These are phyloP conservation scores for Trissonchulus sp. DNA, from an alignment of 2,888 invertebrate genomes.

Conservation along the genomic window DNA sequence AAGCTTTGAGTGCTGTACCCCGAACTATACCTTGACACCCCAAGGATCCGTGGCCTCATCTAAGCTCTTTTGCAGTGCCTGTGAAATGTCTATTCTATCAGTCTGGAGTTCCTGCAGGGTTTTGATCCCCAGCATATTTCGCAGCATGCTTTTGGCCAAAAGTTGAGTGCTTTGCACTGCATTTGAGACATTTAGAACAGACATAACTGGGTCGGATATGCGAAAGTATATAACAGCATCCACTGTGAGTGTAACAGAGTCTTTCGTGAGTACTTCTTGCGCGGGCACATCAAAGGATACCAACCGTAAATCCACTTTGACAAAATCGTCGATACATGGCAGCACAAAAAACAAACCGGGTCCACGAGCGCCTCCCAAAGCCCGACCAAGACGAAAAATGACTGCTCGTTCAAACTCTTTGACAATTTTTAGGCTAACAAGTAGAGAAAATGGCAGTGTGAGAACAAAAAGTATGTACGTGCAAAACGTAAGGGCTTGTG, in stretches of 20 bases:
- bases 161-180: slow-evolving; percentile 85
- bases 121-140: slow-evolving; percentile 52
- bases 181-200: slow-evolving; percentile 56
- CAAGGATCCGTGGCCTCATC: too few species aligned
- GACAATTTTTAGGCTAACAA: too few species aligned
- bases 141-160: slow-evolving; percentile 58
- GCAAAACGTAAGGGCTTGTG: too few species aligned
- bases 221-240: slow-evolving; percentile 51
- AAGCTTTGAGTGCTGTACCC: too few species aligned
- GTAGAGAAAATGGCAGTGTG: too few species aligned
- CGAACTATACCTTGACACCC: too few species aligned
- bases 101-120: slow-evolving; percentile 49
- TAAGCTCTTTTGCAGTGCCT: too few species aligned
- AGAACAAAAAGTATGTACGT: too few species aligned
- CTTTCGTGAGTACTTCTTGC: slow-evolving; percentile 62
- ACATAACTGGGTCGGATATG: slow-evolving; percentile 48
- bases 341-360: slow-evolving; percentile 84
- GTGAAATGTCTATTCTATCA: slow-evolving; percentile 48
- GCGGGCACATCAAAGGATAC: slow-evolving; percentile 95
- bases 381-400: slow-evolving; percentile 75
- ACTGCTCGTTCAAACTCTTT: too few species aligned
- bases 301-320: slow-evolving; percentile 79
- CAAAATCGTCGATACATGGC: slow-evolving; percentile 82
- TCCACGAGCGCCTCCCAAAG: slow-evolving; percentile 71
- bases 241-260: slow-evolving; percentile 55